Evolutionary conservation across 1,140 invertebrate genomes (phyloP), one percentile per base, ranked within the genome.

Genomic region (Magallana angulata): DNA sequence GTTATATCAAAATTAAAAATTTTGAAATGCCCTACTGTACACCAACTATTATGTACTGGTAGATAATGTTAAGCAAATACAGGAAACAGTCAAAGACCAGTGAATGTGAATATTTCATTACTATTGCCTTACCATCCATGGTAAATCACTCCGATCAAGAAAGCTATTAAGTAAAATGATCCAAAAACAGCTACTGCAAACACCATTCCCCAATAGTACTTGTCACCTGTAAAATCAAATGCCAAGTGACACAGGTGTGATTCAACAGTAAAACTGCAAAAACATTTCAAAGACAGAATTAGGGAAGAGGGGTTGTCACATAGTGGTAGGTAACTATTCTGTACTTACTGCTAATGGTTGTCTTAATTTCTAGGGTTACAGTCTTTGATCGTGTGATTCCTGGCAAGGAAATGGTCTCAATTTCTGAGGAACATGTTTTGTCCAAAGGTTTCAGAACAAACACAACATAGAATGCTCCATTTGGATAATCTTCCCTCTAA

Each of bases 361-460:
- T 82, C 56, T 91, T 89, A 2, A 94, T 88, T 6, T 89, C 92
- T 87, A 97, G 93, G 11, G 91, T 95, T 30, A 97, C 91, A 58
- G 91, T 94, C 94, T 97, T 97, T 9, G 92, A 93, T 56, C 71
- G 60, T 16, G 82, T 30, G 9, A 82, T 24, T 6, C 88, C 90
- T 5, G 87, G 18, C 7, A 91, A 88, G 9, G 90, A 82, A 2
- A 92, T 88, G 62, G 90, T 56, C 88, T 92, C 88, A 82, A 92
- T 89, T 24, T 95, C 96, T 7, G 68, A 76, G 68, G 95, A 95
- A 92, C 97, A 98, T 86, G 96, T 96, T 1, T 95, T 96, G 91
- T 98, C 97, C 83, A 97, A 96, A 0, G 96, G 96, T 95, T 97
- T 97, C 84, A 97, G 96, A 18, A 98, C 97, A 90, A 98, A 96